These are phyloP conservation scores for Pachypanchax playfairii DNA, from an alignment of 2,113 vertebrate species.

Conservation along the genomic window DNA sequence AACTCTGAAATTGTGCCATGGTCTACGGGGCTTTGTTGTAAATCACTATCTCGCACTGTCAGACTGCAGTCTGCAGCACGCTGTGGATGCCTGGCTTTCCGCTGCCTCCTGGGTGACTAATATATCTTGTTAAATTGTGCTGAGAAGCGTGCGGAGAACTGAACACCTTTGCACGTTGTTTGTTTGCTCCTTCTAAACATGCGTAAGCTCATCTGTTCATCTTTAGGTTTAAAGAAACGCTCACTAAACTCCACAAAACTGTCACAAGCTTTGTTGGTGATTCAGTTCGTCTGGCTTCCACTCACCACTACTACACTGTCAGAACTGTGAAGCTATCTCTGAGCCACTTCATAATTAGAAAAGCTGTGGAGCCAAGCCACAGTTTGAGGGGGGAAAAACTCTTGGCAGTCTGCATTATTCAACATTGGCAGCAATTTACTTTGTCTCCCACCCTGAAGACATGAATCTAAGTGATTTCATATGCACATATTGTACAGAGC, in stretches of 20 bases:
- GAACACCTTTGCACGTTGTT: conserved; percentile 45
- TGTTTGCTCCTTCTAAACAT: conserved; percentile 41
- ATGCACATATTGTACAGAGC: conserved; percentile 34
- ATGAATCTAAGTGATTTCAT: conserved; percentile 66
- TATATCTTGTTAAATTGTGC: conserved; percentile 74
- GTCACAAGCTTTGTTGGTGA: conserved; percentile 58
- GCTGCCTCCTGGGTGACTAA: conserved; percentile 69
- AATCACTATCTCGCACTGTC: conserved; percentile 72
- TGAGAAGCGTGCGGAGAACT: conserved; percentile 63
- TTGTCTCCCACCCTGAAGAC: conserved; percentile 64
- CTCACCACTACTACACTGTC: conserved; percentile 28
- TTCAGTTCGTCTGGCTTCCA: conserved; percentile 39
- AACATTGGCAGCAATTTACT: conserved; percentile 69
- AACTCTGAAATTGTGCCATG: conserved; percentile 65
- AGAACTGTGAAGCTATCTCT: conserved; percentile 57
- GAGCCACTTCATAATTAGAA: conserved; percentile 69
- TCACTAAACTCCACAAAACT: conserved; percentile 54
- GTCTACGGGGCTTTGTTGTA: conserved; percentile 71
- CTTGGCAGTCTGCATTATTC: conserved; percentile 70
- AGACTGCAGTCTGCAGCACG: conserved; percentile 58
- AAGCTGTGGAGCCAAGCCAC: conserved; percentile 58
- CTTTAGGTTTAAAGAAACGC: conserved; percentile 33
- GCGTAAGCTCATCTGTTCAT: background rate
- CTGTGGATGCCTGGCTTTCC: conserved; percentile 53
- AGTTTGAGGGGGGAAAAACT: conserved; percentile 51